Evolutionary conservation across 1,140 invertebrate species (phyloP).

Genomic region (Pseudomyrmex sp.): DNA sequence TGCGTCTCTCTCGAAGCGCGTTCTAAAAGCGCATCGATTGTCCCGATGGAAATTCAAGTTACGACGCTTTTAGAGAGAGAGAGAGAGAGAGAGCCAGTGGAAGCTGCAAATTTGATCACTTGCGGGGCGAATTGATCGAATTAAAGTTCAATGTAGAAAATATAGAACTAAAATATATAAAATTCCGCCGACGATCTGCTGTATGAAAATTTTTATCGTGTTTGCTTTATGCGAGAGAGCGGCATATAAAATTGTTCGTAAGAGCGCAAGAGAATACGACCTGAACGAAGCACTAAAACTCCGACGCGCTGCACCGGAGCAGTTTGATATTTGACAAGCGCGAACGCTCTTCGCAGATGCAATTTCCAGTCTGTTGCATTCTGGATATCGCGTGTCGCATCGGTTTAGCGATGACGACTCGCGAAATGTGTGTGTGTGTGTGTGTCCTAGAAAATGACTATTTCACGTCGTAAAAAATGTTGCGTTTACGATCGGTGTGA

Average conservation of each 20-base stretch:
- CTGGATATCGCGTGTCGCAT: conserved; percentile 43
- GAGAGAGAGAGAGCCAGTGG: not conserved
- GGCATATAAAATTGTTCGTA: not conserved
- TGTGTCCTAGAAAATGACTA: not conserved
- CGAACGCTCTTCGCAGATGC: conserved; percentile 39
- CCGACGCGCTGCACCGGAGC: conserved; percentile 39
- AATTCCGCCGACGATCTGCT: not conserved
- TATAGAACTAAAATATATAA: not conserved
- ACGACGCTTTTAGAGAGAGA: not conserved
- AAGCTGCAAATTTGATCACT: not conserved
- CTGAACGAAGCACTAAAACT: conserved; percentile 5
- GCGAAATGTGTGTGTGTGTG: conserved; percentile 26
- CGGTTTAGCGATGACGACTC: conserved; percentile 48
- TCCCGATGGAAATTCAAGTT: not conserved
- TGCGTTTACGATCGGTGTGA: not conserved
- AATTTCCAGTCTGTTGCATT: conserved; percentile 67
- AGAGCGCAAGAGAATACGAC: conserved; percentile 31
- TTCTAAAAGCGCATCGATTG: not conserved
- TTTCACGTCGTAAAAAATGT: not conserved
- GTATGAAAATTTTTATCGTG: not conserved
- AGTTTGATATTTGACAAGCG: conserved; percentile 64
- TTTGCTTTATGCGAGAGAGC: not conserved
- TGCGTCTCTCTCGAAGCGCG: not conserved
- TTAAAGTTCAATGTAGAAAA: not conserved
- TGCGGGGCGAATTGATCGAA: too few relatives aligned